Base-by-base conservation (phyloP, 2,888 invertebrate species). In the Macrophya annulata region DNA sequence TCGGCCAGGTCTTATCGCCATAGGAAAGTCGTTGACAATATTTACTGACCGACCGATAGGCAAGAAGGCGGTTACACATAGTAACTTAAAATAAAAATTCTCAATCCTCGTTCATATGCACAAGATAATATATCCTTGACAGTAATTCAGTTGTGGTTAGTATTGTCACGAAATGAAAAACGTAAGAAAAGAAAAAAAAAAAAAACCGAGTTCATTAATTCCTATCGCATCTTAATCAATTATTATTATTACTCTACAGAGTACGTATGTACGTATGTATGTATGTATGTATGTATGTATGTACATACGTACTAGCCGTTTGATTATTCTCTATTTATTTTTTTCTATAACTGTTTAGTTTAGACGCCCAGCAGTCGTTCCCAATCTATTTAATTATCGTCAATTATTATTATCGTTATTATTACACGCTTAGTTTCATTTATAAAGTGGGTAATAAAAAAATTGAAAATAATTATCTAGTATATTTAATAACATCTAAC, bases 1-100 rank as follows among this genome's bases (percentile, higher is more conserved):
- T 90, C 90, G 85, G 79, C n/a, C 45, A 45, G 17, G 76, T 85
- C 88, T 91, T 91, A 91, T 91, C 91, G 86, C 84, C 85, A 87
- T 86, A 88, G 89, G 84, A 89, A 89, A 89, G 85, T 88, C 88
- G 89, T 89, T 89, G 89, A 87, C 88, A 86, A 87, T 88, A 87
- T 90, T 90, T 90, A 86, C 89, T 83, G 87, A 89, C 85, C 79
- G 65, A 77, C 45, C 71, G 72, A 84, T 25, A 25, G 68, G 10
- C 48, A 15, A 48, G 9, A 48, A 31, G 37, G 15, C 68, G 68
- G 9, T 4, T 15, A 12, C 12, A 68, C 68, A 6, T 15, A 68
- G 12, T 37, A 4, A 68, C 37, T 17, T 12, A 68, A 68, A 31
- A 37, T 37, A 17, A 17, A 15, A 17, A 62, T 21, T 25, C 25